phyloP scores from a whole-genome alignment of 1,140 invertebrate species.

The Zaprionus ghesquierei region DNA sequence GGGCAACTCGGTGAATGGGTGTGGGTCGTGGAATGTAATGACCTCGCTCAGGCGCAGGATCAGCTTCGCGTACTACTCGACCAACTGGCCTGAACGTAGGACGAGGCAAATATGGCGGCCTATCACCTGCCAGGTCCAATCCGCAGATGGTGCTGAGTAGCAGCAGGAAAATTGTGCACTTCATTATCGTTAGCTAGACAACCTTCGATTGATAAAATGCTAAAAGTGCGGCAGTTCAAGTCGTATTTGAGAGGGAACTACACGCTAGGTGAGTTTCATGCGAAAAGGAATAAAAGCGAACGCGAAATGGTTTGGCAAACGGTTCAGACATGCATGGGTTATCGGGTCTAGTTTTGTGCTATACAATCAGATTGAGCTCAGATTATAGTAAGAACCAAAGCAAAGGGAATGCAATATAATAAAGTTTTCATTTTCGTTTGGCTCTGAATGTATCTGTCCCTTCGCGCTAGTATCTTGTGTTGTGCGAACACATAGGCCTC shows the following conservation, averaged over 20 bases:
- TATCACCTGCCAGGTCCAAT: constrained; percentile 3
- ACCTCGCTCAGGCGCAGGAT: not conserved
- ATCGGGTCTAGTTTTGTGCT: not conserved
- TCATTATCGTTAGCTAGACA: constrained; percentile 12
- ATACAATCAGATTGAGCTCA: not conserved
- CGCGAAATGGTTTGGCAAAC: not conserved
- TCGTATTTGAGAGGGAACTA: not conserved
- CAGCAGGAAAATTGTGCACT: constrained; percentile 19
- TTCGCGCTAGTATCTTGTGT: too few relatives aligned
- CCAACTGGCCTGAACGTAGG: not conserved
- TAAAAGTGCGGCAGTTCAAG: not conserved
- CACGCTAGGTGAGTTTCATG: constrained; percentile 9
- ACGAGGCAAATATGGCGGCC: constrained; percentile 6
- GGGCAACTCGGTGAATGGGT: not conserved
- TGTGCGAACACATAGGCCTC: too few relatives aligned
- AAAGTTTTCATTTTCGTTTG: too few relatives aligned
- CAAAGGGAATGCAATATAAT: too few relatives aligned
- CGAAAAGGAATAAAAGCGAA: not conserved
- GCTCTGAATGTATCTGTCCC: too few relatives aligned
- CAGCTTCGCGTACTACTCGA: constrained; percentile 1
- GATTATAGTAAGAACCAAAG: too few relatives aligned
- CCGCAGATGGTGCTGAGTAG: constrained; percentile 5
- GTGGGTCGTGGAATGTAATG: constrained; percentile 4
- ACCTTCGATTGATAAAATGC: constrained; percentile 14
- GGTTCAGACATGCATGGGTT: not conserved